Conservation (phyloP, 1,140 invertebrate species). For the Heliothis subflexa region DNA sequence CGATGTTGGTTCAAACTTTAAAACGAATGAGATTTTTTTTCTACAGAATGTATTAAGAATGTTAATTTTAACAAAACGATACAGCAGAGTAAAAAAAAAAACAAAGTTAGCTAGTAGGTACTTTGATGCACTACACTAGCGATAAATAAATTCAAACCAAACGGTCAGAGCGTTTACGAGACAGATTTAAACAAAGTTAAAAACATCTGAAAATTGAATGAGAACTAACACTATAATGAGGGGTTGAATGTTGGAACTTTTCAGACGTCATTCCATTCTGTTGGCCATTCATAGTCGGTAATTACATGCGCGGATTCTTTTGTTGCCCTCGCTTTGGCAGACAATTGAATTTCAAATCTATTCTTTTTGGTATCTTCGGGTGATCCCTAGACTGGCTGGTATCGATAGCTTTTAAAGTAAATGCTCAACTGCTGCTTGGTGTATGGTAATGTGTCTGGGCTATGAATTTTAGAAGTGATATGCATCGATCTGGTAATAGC, state of each 20-base stretch:
- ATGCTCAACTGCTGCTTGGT: slow-evolving; percentile 17
- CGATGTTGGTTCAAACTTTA: neutral
- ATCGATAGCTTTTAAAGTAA: slow-evolving; percentile 47
- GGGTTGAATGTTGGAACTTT: slow-evolving; percentile 55
- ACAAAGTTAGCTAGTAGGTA: too few species aligned
- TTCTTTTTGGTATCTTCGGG: slow-evolving; percentile 61
- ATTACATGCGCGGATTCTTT: slow-evolving; percentile 74
- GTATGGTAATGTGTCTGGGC: slow-evolving; percentile 44
- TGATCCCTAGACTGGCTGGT: slow-evolving; percentile 52
- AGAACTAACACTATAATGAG: slow-evolving; percentile 37
- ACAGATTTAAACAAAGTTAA: slow-evolving; percentile 16
- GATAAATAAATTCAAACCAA: neutral
- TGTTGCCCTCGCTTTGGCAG: slow-evolving; percentile 66
- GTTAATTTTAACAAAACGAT: too few species aligned
- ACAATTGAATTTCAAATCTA: slow-evolving; percentile 72
- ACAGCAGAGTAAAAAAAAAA: neutral
- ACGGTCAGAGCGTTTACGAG: neutral
- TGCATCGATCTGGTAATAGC: slow-evolving; percentile 4
- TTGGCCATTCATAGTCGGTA: slow-evolving; percentile 69
- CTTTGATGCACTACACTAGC: too few species aligned
- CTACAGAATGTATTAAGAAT: too few species aligned
- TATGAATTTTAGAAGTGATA: slow-evolving; percentile 38
- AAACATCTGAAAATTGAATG: slow-evolving; percentile 43
- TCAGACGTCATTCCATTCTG: slow-evolving; percentile 73
- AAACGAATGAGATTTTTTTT: neutral